Evolutionary conservation across 2,888 invertebrate species (phyloP).

Genomic region (Orchesellides sinensis): DNA sequence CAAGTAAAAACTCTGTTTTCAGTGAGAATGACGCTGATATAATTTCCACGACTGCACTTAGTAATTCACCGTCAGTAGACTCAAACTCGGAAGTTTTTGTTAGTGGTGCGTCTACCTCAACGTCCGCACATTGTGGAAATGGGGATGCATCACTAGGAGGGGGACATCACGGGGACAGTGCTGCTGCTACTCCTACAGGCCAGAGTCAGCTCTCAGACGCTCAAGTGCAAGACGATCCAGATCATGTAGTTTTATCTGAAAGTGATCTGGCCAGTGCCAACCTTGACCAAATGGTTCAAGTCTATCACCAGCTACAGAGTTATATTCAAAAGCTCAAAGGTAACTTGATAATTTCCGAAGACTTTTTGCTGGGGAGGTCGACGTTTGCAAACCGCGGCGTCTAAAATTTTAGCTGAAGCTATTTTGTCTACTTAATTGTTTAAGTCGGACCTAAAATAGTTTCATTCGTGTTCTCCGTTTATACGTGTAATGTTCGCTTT

Average conservation of each 20-base stretch:
- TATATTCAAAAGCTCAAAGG: slow-evolving; percentile 57
- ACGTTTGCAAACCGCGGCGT: too few species aligned
- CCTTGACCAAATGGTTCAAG: slow-evolving; percentile 52
- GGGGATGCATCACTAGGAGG: slow-evolving; percentile 26
- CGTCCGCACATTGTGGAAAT: slow-evolving; percentile 48
- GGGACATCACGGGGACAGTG: slow-evolving; percentile 23
- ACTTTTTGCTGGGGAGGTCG: too few species aligned
- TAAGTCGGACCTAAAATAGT: too few species aligned
- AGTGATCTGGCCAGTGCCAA: slow-evolving; percentile 57
- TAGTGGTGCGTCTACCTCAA: slow-evolving; percentile 54
- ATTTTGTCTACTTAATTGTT: too few species aligned
- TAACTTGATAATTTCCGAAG: too few species aligned
- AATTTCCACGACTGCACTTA: slow-evolving; percentile 51
- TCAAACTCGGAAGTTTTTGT: slow-evolving; percentile 59
- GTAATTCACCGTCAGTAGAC: slow-evolving; percentile 53
- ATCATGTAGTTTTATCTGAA: slow-evolving; percentile 50
- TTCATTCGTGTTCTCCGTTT: too few species aligned
- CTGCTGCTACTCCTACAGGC: slow-evolving; percentile 32
- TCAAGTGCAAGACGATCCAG: slow-evolving; percentile 56
- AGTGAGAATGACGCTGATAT: slow-evolving; percentile 55
- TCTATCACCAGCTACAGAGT: slow-evolving; percentile 46
- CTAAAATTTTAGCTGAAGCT: too few species aligned
- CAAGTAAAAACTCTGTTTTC: slow-evolving; percentile 55
- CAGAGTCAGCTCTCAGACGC: slow-evolving; percentile 51
- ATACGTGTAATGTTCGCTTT: too few species aligned